Base-by-base conservation (phyloP, 2,113 vertebrate species). In the Cochlearius cochlearius region DNA sequence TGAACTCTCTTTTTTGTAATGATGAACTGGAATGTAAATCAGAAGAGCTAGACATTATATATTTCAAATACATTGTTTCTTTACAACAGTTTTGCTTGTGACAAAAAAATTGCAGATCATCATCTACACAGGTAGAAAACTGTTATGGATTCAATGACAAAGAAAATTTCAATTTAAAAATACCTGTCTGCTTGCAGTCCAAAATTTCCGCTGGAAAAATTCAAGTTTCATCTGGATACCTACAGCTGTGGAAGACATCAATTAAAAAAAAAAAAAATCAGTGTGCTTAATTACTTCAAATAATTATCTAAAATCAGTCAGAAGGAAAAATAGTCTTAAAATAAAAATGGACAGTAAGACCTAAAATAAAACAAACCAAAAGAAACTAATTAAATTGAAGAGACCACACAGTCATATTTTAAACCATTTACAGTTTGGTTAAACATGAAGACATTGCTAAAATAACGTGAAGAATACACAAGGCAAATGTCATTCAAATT, bases 201-300 rank as follows among this genome's bases (percentile, higher is more conserved):
- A 99, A 96, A 99, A 99, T 96, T 99, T 99, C 96, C 98, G 98
- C 97, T 99, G 99, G 98, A 99, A 99, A 97, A 99, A 99, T 89
- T 99, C 99, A 85, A 99, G 98, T 97, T 99, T 99, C 99, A 99
- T 99, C 98, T 99, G 99, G 96, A 99, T 99, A 85, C 99, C 99
- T 92, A 99, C 99, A 98, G 99, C 99, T 99, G 97, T 90, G 97
- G 98, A 84, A 98, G 45, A 98, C 45, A 95, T 66, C 97, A 94
- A 97, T 63, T n/a, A n/a, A 95, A 90, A 29, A 94, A 79, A 49
- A 91, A n/a, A 95, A 94, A 82, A 72, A 38, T 27, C 50, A 91
- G 36, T 12, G 9, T 26, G 23, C 90, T 92, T 84, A 86, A 63
- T 88, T 86, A 60, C 26, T 84, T 89, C 84, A 64, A 81, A 76